Evolutionary conservation across 2,797 vertebrate species (phyloP), one percentile per base, ranked within the genome.

Genomic region (Leptodactylus fallax): DNA sequence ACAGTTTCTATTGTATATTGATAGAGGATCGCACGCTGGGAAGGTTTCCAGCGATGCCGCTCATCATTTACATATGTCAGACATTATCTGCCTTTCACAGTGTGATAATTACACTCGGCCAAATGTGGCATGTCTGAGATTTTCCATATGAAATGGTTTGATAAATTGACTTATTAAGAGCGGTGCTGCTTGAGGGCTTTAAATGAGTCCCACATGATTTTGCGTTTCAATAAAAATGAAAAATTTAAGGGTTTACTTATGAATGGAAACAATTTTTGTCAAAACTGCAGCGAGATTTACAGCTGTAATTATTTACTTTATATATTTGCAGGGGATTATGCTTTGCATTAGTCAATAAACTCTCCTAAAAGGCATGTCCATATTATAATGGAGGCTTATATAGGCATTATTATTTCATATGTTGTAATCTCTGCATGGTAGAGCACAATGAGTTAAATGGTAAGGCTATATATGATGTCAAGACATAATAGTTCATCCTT

Each of bases 241-340:
- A 94, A 91, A 94, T 93, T 93, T 91, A 94, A 92, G 87, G 90
- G 91, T 65, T 86, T 86, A 91, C 91, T 92, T 92, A 93, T 93
- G 92, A 94, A 95, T 94, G 92, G 94, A 96, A 96, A 94, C 92
- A 93, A 93, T 94, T 94, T 92, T 85, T 81, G 58, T 91, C 91
- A 90, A 92, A 92, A 88, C 83, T 91, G 81, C 90, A 92, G 92
- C 91, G 94, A 92, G 90, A 91, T 93, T 93, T 93, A 92, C 92
- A 93, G 47, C 80, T 49, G 21, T n/a, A 79, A 93, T 90, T 78
- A 90, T 91, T 91, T 89, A 90, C 91, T 92, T 87, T 89, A 91
- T 94, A 17, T 91, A 94, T 91, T 91, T 94, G 92, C 94, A 67
- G 58, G 45, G 36, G 51, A 83, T 85, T 91, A 95, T 93, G 92